A percentile compares a stretch with the other conserved stretches of the same genome.
phyloP scores from a whole-genome alignment of 1,140 invertebrate species.

The Caerostris extrusa region DNA sequence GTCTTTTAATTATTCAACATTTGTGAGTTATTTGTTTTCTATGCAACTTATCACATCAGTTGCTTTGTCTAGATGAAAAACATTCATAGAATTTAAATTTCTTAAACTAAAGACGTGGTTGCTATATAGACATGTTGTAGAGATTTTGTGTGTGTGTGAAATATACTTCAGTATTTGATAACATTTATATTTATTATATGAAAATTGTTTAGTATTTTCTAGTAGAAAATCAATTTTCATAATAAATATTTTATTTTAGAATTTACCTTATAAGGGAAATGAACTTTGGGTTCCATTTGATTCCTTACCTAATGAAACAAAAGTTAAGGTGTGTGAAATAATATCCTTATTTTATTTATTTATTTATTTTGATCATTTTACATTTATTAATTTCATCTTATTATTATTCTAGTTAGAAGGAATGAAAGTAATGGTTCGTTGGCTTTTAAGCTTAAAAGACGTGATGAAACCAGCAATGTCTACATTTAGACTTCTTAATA shows the following conservation, averaged over 20 bases:
- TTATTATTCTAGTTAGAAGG: constrained; percentile 86
- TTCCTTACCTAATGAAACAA: constrained; percentile 93
- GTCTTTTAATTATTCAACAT: too few species aligned
- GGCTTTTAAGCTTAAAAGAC: constrained; percentile 94
- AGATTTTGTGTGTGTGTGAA: too few species aligned
- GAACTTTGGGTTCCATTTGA: constrained; percentile 94
- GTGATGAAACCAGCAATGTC: constrained; percentile 95
- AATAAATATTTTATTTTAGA: constrained; percentile 73
- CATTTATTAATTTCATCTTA: neutral
- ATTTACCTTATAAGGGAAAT: constrained; percentile 81
- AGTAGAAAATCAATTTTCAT: too few species aligned
- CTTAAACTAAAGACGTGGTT: too few species aligned
- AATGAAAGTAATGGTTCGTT: constrained; percentile 96
- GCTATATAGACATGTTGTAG: too few species aligned
- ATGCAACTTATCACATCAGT: too few species aligned
- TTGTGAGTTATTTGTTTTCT: too few species aligned
- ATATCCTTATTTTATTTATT: neutral
- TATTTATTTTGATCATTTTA: neutral
- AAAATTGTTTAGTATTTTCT: too few species aligned
- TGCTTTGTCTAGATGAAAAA: too few species aligned
- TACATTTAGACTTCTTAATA: constrained; percentile 94
- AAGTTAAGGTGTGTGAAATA: constrained; percentile 86
- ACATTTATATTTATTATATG: too few species aligned
- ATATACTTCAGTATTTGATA: too few species aligned
- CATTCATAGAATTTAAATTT: too few species aligned